Evolutionary conservation across 2,888 invertebrate genomes (phyloP).

Genomic region (Stenodera caucasica): DNA sequence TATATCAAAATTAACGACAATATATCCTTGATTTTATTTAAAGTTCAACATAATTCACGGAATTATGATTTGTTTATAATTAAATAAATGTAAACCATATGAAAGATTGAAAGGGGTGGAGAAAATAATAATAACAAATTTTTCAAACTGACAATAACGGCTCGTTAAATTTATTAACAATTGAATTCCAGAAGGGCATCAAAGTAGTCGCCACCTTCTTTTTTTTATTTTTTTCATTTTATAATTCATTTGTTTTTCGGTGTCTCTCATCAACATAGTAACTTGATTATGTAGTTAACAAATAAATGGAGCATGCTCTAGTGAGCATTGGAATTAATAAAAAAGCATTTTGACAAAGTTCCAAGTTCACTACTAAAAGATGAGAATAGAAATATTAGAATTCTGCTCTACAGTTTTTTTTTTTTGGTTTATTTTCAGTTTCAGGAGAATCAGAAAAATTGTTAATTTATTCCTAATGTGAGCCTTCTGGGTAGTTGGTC

Average conservation of each 20-base stretch:
- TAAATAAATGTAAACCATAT: constrained; percentile 5
- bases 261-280: not conserved
- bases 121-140: not conserved
- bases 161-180: too few relatives aligned
- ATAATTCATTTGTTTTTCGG: not conserved
- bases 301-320: not conserved
- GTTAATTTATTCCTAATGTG: too few relatives aligned
- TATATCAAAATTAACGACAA: not conserved
- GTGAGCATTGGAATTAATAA: not conserved
- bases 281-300: too few relatives aligned
- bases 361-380: not conserved
- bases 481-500: too few relatives aligned
- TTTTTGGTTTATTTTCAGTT: too few relatives aligned
- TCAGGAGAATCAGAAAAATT: too few relatives aligned
- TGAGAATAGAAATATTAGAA: not conserved
- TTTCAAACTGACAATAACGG: too few relatives aligned
- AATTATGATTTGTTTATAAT: constrained; percentile 8
- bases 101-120: not conserved
- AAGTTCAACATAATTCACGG: not conserved
- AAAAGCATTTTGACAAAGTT: not conserved
- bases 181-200: too few relatives aligned
- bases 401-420: too few relatives aligned
- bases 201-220: too few relatives aligned
- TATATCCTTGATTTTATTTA: not conserved
- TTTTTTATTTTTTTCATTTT: not conserved